These are phyloP conservation scores for Rhinoderma darwinii DNA, from an alignment of 2,113 vertebrate genomes.

Conservation along the genomic window DNA sequence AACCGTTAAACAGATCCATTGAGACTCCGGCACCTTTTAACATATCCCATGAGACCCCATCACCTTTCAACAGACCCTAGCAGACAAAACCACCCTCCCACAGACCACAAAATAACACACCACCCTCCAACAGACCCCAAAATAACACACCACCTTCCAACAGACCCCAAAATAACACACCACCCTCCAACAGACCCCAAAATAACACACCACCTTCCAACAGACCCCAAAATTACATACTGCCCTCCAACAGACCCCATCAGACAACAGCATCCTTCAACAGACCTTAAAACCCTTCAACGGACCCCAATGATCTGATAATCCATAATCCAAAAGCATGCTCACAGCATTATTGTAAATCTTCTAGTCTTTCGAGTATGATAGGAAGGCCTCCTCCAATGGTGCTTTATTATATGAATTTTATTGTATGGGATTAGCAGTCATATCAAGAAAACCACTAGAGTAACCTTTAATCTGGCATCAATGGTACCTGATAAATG, in stretches of 20 bases:
- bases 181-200: not conserved
- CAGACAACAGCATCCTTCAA: not conserved
- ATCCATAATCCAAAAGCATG: too few relatives aligned
- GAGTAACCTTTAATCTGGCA: too few relatives aligned
- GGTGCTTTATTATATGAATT: too few relatives aligned
- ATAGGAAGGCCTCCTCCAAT: too few relatives aligned
- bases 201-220: not conserved
- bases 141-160: not conserved
- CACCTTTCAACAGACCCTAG: not conserved
- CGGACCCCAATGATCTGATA: not conserved
- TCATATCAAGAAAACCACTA: too few relatives aligned
- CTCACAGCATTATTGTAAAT: too few relatives aligned
- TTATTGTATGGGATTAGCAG: too few relatives aligned
- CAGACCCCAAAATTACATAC: not conserved
- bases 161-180: not conserved
- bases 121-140: not conserved
- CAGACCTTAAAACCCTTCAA: not conserved
- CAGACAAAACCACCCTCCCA: not conserved
- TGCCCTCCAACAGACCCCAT: not conserved
- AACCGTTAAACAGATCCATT: not conserved
- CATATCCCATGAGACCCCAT: not conserved
- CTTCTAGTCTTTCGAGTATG: too few relatives aligned
- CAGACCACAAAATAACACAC: not conserved
- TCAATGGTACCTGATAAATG: too few relatives aligned
- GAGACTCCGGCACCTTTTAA: not conserved